Conservation (phyloP, 1,140 invertebrate genomes). For the Drosophila grimshawi region DNA sequence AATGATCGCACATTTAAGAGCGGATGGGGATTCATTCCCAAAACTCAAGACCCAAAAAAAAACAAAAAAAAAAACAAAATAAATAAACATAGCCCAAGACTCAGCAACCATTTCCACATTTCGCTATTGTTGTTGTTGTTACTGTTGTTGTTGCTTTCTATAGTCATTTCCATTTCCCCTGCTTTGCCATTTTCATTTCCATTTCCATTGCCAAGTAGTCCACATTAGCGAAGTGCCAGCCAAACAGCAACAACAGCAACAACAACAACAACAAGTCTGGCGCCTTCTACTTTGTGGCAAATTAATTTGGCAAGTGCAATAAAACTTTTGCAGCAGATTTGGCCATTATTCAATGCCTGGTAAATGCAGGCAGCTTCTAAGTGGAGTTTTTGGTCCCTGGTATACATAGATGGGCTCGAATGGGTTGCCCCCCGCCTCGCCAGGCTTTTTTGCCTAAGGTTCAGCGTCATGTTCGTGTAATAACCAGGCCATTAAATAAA, state of each 20-base stretch:
- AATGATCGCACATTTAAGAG: conserved; percentile 60
- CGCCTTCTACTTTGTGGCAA: conserved; percentile 53
- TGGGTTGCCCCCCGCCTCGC: neutral
- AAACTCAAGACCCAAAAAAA: conserved; percentile 1
- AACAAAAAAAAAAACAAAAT: neutral
- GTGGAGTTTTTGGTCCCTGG: neutral
- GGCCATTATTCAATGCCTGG: conserved; percentile 56
- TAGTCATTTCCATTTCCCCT: conserved; percentile 42
- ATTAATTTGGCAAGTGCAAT: conserved; percentile 67
- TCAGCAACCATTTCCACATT: conserved; percentile 29
- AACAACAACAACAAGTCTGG: conserved; percentile 18
- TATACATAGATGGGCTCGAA: neutral
- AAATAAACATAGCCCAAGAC: conserved; percentile 1
- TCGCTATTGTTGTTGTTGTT: conserved; percentile 10
- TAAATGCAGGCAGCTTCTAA: conserved; percentile 32
- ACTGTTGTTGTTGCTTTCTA: conserved; percentile 22
- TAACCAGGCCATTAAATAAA: conserved; percentile 66
- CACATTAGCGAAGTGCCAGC: conserved; percentile 47
- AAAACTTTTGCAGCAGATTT: conserved; percentile 66
- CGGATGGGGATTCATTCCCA: conserved; percentile 10
- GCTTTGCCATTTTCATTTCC: conserved; percentile 21
- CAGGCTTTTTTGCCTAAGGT: neutral
- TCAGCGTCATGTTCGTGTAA: conserved; percentile 56
- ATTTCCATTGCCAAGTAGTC: conserved; percentile 43
- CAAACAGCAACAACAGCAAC: conserved; percentile 23